Conservation (phyloP, 2,797 vertebrate species). For the Cryptoprocta ferox region DNA sequence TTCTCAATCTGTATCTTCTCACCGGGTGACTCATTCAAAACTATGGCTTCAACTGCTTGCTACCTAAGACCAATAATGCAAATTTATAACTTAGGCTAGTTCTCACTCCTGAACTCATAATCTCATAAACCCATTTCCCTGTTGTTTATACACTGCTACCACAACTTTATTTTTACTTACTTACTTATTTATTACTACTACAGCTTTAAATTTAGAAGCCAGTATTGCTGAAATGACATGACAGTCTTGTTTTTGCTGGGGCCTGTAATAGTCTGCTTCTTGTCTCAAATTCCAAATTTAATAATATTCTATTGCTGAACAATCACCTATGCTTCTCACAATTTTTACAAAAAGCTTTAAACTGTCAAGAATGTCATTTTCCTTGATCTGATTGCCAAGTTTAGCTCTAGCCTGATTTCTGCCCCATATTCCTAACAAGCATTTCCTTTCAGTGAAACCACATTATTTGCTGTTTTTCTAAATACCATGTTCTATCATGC, state of each 20-base stretch:
- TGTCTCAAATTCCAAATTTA: background rate
- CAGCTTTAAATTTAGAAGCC: background rate
- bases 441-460: constrained; percentile 5
- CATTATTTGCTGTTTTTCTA: background rate
- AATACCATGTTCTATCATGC: background rate
- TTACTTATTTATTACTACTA: background rate
- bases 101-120: background rate
- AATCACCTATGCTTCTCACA: background rate
- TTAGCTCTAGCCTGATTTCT: constrained; percentile 30
- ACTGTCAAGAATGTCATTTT: background rate
- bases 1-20: background rate
- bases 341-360: background rate
- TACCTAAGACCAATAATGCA: background rate
- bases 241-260: background rate
- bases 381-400: background rate
- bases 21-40: background rate
- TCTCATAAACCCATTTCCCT: background rate
- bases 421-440: background rate
- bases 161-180: background rate
- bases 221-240: background rate
- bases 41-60: constrained; percentile 10
- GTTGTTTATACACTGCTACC: background rate
- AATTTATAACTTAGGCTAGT: constrained; percentile 15
- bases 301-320: background rate
- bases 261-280: background rate